phyloP scores from a whole-genome alignment of 2,888 invertebrate species.

The Caenorhabditis sp. region DNA sequence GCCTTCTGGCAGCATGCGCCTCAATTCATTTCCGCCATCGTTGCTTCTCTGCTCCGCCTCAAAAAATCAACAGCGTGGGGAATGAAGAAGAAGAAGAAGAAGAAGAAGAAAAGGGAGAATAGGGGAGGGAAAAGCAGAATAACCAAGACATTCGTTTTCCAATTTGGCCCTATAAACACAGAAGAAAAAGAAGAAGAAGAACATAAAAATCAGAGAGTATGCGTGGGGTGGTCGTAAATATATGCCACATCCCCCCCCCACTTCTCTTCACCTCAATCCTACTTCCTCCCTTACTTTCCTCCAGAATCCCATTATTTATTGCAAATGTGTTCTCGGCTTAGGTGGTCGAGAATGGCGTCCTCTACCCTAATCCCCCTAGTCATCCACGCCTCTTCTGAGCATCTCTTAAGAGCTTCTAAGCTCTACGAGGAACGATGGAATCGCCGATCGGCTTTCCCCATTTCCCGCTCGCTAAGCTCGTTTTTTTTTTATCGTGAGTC shows the following conservation, averaged over 20 bases:
- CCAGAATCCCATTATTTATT: slow-evolving; percentile 3
- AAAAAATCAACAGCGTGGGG: background rate
- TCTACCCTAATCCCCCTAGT: slow-evolving; percentile 9
- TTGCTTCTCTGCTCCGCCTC: background rate
- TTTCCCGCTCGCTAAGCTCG: background rate
- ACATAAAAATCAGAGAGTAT: background rate
- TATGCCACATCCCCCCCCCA: slow-evolving; percentile 10
- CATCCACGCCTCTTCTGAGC: slow-evolving; percentile 8
- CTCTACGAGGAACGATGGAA: background rate
- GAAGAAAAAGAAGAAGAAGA: slow-evolving; percentile 3
- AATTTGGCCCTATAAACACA: slow-evolving; percentile 46
- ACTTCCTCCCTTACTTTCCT: background rate
- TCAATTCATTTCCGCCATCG: slow-evolving; percentile 44
- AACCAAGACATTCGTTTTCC: slow-evolving; percentile 28
- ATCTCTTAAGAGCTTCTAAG: background rate
- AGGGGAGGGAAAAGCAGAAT: slow-evolving; percentile 13
- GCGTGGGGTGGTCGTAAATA: slow-evolving; percentile 11
- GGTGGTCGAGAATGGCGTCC: background rate
- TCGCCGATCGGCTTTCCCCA: slow-evolving; percentile 4
- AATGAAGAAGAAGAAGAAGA: slow-evolving; percentile 5
- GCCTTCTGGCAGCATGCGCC: slow-evolving; percentile 18
- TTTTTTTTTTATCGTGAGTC: background rate
- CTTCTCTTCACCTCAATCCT: background rate
- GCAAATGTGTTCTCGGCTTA: background rate
- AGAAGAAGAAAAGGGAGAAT: background rate